Percentiles rank a stretch among this genome's conserved stretches.
These are phyloP conservation scores for Podarcis muralis DNA, from an alignment of 2,113 vertebrate species.

Conservation along the genomic window DNA sequence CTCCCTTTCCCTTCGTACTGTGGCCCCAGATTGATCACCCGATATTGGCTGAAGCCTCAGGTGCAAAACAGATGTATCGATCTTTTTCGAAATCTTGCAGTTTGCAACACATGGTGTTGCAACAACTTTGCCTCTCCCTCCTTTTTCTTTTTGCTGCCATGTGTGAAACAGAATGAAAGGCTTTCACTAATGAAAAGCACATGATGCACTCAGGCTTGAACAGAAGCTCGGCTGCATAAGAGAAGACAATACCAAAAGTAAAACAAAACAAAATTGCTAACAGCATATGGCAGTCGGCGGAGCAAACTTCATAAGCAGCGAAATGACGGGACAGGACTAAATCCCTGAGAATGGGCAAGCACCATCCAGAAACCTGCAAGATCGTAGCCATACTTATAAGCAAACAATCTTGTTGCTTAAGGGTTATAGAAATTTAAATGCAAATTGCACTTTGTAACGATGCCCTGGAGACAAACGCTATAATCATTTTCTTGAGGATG, in stretches of 20 bases:
- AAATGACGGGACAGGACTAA: constrained; percentile 30
- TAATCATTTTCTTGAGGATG: constrained; percentile 71
- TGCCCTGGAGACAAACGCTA: constrained; percentile 68
- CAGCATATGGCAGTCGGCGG: background rate
- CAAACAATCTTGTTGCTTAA: constrained; percentile 74
- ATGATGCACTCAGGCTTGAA: constrained; percentile 28
- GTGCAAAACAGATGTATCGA: constrained; percentile 37
- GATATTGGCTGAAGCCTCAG: constrained; percentile 44
- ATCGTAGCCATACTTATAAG: constrained; percentile 61
- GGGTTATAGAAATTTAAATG: constrained; percentile 77
- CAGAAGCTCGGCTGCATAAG: constrained; percentile 1
- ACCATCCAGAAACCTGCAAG: constrained; percentile 41
- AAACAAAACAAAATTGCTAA: constrained; percentile 11
- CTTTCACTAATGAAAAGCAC: constrained; percentile 51
- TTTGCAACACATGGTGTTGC: constrained; percentile 52
- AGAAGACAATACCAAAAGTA: constrained; percentile 15
- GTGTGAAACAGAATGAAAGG: constrained; percentile 46
- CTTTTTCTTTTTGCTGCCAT: constrained; percentile 24
- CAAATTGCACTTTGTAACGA: constrained; percentile 73
- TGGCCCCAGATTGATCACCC: background rate
- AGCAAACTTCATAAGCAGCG: constrained; percentile 30
- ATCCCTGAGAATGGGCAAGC: background rate
- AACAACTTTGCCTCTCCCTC: background rate
- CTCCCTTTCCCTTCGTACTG: constrained; percentile 54
- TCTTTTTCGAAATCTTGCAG: constrained; percentile 49